A percentile compares a stretch with the other conserved stretches of the same genome.
Conservation (phyloP, 2,113 vertebrate genomes). For the Columba janthina region DNA sequence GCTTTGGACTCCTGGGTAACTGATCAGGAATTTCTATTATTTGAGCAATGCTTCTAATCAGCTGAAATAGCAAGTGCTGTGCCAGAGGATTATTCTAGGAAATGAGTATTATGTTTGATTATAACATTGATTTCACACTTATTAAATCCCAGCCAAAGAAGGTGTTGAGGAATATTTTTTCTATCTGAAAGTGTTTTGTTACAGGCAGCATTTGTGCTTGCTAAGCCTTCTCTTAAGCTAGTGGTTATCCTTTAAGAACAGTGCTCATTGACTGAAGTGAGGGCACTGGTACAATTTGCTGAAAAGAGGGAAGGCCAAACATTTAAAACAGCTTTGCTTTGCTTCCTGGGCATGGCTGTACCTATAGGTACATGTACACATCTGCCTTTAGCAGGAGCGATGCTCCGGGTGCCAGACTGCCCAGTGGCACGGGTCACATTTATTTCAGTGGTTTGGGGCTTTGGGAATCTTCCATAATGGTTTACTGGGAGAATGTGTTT, state of each 20-base stretch:
- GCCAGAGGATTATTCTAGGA: constrained; percentile 59
- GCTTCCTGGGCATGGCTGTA: background rate
- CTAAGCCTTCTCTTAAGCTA: constrained; percentile 44
- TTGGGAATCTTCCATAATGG: background rate
- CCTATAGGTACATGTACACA: no score
- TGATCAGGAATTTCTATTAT: constrained; percentile 25
- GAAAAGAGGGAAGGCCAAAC: background rate
- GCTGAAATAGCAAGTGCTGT: constrained; percentile 39
- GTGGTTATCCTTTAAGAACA: constrained; percentile 23
- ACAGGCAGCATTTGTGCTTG: constrained; percentile 5
- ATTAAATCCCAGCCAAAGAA: constrained; percentile 53
- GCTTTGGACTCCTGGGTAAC: background rate
- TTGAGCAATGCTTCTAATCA: constrained; percentile 44
- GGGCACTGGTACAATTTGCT: background rate
- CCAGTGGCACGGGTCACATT: background rate
- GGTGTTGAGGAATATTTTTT: constrained; percentile 36
- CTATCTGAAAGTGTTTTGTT: constrained; percentile 28
- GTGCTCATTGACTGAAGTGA: background rate
- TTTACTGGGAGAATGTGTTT: background rate
- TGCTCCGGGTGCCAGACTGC: background rate
- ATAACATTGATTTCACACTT: constrained; percentile 61
- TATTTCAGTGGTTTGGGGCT: background rate
- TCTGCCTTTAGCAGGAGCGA: background rate
- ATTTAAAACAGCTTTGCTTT: background rate
- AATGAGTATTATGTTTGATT: constrained; percentile 44